Conservation (phyloP, 2,113 vertebrate species). For the Thamnophis sirtalis region DNA sequence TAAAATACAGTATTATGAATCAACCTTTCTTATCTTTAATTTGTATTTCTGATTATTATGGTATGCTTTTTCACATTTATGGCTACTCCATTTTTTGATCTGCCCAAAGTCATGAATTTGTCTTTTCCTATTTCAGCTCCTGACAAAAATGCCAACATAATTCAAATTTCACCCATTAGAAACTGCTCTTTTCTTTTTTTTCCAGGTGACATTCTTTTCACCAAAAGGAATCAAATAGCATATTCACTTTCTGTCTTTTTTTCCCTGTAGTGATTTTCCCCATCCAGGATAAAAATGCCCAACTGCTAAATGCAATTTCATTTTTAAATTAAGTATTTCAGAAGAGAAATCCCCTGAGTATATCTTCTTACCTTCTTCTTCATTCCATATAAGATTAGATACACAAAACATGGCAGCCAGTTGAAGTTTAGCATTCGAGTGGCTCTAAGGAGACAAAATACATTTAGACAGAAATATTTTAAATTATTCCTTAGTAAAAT, state of each 20-base stretch:
- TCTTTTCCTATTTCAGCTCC: neutral
- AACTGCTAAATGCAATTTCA: neutral
- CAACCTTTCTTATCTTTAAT: neutral
- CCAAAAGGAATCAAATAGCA: neutral
- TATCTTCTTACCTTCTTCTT: slow-evolving; percentile 89
- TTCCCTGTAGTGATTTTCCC: neutral
- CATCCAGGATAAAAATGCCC: neutral
- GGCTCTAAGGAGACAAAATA: slow-evolving; percentile 71
- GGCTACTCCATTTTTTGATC: neutral
- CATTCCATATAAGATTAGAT: slow-evolving; percentile 98
- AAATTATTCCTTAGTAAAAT: neutral
- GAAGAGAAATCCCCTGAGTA: neutral
- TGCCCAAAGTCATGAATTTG: neutral
- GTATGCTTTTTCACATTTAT: neutral
- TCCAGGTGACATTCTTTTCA: neutral
- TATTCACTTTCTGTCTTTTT: neutral
- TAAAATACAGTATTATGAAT: neutral
- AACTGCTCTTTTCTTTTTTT: neutral
- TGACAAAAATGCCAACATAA: neutral
- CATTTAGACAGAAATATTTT: neutral
- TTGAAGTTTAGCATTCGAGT: slow-evolving; percentile 95
- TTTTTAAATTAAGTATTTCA: neutral
- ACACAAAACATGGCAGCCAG: slow-evolving; percentile 95
- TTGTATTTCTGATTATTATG: neutral
- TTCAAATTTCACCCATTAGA: neutral